Evolutionary conservation across 1,140 invertebrate genomes (phyloP).

Genomic region (Neotoxoptera formosana): DNA sequence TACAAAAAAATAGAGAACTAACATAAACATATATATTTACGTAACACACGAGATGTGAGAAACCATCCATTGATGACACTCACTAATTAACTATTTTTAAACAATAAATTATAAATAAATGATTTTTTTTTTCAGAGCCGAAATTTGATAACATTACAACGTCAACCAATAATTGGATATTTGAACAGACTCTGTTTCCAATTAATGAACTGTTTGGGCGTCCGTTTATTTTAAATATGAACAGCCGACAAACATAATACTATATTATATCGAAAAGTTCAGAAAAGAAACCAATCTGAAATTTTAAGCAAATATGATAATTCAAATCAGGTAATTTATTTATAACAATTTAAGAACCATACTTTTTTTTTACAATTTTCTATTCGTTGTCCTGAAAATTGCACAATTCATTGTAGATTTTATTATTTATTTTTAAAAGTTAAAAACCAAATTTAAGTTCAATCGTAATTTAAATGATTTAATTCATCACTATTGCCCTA

Average conservation of each 20-base stretch:
- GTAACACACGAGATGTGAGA: no score
- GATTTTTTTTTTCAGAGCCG: neutral
- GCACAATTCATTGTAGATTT: neutral
- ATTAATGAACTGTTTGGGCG: no score
- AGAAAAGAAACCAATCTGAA: neutral
- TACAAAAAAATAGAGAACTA: no score
- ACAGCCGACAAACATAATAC: neutral
- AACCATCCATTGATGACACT: no score
- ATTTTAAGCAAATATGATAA: conserved; percentile 40
- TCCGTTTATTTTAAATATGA: neutral
- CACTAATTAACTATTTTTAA: no score
- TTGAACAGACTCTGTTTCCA: neutral
- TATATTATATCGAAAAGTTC: no score
- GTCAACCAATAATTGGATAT: neutral
- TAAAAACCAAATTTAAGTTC: neutral
- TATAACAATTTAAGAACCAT: neutral
- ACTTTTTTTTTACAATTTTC: neutral
- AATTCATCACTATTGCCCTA: no score
- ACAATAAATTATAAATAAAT: neutral
- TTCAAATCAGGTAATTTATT: conserved; percentile 38
- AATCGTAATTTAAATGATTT: neutral
- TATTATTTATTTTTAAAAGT: neutral
- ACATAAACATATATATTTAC: no score
- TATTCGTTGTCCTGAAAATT: neutral
- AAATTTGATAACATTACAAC: neutral